Base-by-base conservation (phyloP, 1,140 invertebrate species). In the Gonioctena quinquepunctata region DNA sequence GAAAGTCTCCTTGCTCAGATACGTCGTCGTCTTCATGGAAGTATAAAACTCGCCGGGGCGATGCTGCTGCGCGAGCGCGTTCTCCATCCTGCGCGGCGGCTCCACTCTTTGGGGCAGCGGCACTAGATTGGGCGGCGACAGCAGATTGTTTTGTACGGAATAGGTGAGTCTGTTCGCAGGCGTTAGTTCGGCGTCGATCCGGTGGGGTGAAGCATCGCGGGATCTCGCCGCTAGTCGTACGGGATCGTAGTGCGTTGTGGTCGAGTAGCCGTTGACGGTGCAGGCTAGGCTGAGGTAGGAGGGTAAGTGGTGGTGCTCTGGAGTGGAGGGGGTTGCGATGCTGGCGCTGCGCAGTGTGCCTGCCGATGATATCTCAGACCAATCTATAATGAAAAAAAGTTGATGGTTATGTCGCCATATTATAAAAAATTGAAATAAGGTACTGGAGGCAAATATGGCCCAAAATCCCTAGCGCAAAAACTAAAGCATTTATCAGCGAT, bases 211-310 rank as follows among this genome's bases (percentile, higher is more conserved):
- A 68, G 87, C 90, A 83, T 89, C 91, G 71, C 86, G 85, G 76
- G 88, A 90, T 75, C 87, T 62, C 18, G 28, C 25, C 52, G 88
- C 88, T 27, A 90, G 86, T 3, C 88, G 82, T 70, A 88, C 91
- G 1, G 91, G 92, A 79, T 93, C 91, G 87, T 95, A 95, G 67
- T 92, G 92, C 8, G 90, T 94, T 54, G 93, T 88, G 75, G 92
- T 92, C 0, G 92, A 93, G 81, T 96, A 96, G 7, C 95, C 95
- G 84, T 93, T 95, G 23, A 96, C 93, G 16, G 93, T 94, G 81
- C 94, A 95, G 59, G 94, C 93, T 60, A 96, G 84, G 78, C 92
- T 93, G 52, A 96, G 83, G 81, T 96, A 96, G 63, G 93, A 95
- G 0, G 94, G 94, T 77, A 83, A 57, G 33, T 74, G 71, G 18